A percentile compares a stretch with the other conserved stretches of the same genome.
Conservation (phyloP, 2,113 vertebrate genomes). For the Xenopus borealis region DNA sequence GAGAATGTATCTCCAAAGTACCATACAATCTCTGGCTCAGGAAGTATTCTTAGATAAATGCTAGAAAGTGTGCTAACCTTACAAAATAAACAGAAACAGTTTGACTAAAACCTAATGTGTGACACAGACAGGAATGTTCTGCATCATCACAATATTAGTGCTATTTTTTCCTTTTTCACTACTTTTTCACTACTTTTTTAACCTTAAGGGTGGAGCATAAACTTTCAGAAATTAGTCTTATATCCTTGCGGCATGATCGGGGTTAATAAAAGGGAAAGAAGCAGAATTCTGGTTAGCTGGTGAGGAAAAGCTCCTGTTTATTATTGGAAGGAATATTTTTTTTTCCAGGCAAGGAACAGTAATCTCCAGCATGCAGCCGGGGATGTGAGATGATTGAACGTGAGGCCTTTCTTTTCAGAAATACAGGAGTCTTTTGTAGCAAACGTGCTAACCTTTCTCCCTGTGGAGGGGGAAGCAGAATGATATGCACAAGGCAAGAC, state of each 20-base stretch:
- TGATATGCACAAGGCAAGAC: slow-evolving; percentile 21
- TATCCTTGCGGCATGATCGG: not conserved
- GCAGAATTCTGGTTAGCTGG: slow-evolving; percentile 14
- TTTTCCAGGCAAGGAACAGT: slow-evolving; percentile 40
- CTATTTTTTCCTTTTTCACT: too few species aligned
- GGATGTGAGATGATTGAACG: slow-evolving; percentile 32
- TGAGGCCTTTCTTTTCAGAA: slow-evolving; percentile 30
- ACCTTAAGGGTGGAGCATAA: too few species aligned
- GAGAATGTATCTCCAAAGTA: too few species aligned
- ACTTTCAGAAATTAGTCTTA: too few species aligned
- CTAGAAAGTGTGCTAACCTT: too few species aligned
- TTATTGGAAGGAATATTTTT: slow-evolving; percentile 41
- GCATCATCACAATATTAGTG: too few species aligned
- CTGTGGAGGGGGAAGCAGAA: slow-evolving; percentile 27
- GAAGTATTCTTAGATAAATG: too few species aligned
- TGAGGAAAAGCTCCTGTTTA: slow-evolving; percentile 40
- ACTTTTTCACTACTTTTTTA: too few species aligned
- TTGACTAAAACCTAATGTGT: too few species aligned
- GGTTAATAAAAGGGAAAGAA: slow-evolving; percentile 21
- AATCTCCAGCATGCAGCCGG: slow-evolving; percentile 42
- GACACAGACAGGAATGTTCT: too few species aligned
- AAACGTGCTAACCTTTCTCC: slow-evolving; percentile 19
- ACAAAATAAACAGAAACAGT: too few species aligned
- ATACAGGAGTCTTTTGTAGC: slow-evolving; percentile 41
- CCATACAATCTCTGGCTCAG: too few species aligned